phyloP scores from a whole-genome alignment of 37 sponge, comb jelly and placozoan species.

The Ephydatia muelleri region DNA sequence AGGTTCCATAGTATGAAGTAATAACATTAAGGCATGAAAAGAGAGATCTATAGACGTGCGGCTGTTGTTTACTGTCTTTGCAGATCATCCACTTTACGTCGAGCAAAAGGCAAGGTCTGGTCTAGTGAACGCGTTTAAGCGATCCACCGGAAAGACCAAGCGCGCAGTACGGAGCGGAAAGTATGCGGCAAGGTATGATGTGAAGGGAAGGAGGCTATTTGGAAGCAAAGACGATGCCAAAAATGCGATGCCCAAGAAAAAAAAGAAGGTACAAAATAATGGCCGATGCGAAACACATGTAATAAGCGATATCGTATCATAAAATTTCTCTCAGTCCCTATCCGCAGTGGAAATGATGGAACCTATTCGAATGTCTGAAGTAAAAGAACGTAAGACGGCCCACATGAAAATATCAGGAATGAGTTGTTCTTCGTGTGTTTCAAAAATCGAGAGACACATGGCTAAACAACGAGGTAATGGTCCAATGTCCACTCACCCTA shows the following conservation, averaged over 20 bases:
- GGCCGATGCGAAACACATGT: no score
- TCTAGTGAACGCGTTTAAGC: background rate
- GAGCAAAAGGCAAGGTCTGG: background rate
- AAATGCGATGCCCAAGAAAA: background rate
- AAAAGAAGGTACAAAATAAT: background rate
- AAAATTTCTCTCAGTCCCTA: background rate
- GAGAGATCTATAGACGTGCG: no score
- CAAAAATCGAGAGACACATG: slow-evolving; percentile 84
- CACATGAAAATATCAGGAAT: slow-evolving; percentile 77
- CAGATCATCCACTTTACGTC: background rate
- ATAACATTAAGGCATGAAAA: no score
- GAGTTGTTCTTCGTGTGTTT: slow-evolving; percentile 96
- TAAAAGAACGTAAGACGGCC: background rate
- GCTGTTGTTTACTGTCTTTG: no score
- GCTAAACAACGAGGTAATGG: slow-evolving; percentile 54
- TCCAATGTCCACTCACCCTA: background rate
- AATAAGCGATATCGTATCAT: background rate
- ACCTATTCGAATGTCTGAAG: background rate
- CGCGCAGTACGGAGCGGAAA: background rate
- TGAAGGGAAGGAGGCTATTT: background rate
- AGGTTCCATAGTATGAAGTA: no score
- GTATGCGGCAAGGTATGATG: background rate
- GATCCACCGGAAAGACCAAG: background rate
- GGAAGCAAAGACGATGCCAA: background rate
- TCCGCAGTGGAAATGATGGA: background rate